phyloP scores from a whole-genome alignment of 2,113 vertebrate genomes.

The Rana temporaria region DNA sequence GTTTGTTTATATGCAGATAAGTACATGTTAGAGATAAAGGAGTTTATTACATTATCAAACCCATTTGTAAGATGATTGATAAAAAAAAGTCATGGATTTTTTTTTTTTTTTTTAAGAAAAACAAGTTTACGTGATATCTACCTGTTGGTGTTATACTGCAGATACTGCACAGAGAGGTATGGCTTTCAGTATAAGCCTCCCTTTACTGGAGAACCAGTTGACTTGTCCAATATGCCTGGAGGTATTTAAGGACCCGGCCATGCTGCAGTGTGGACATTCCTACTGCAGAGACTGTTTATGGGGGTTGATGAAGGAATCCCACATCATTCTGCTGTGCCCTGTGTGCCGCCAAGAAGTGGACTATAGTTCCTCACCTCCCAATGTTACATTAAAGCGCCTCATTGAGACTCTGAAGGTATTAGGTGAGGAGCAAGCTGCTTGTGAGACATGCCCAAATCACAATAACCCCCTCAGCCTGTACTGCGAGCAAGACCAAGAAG shows the following conservation, averaged over 20 bases:
- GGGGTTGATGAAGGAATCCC: slow-evolving; percentile 69
- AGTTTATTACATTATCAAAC: too few relatives aligned
- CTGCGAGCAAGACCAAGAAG: slow-evolving; percentile 80
- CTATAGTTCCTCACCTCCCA: slow-evolving; percentile 72
- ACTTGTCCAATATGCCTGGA: slow-evolving; percentile 83
- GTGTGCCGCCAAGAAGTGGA: slow-evolving; percentile 76
- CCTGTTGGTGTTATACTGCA: neutral
- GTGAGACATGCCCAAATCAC: slow-evolving; percentile 70
- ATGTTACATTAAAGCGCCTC: slow-evolving; percentile 74
- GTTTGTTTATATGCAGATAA: too few relatives aligned
- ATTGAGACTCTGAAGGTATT: slow-evolving; percentile 71
- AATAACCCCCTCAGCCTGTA: slow-evolving; percentile 84
- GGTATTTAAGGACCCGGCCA: slow-evolving; percentile 79
- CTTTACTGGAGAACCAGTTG: slow-evolving; percentile 76
- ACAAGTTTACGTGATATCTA: neutral
- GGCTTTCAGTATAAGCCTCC: slow-evolving; percentile 71
- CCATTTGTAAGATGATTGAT: too few relatives aligned
- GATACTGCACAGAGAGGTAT: slow-evolving; percentile 57
- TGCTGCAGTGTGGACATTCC: slow-evolving; percentile 83
- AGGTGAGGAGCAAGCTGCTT: slow-evolving; percentile 58
- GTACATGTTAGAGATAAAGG: too few relatives aligned
- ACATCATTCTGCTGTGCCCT: slow-evolving; percentile 72
- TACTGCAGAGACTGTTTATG: slow-evolving; percentile 78
- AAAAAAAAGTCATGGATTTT: neutral
- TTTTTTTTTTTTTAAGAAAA: neutral